Conservation (phyloP, 2,888 invertebrate species). For the Neoitamus cyanurus region DNA sequence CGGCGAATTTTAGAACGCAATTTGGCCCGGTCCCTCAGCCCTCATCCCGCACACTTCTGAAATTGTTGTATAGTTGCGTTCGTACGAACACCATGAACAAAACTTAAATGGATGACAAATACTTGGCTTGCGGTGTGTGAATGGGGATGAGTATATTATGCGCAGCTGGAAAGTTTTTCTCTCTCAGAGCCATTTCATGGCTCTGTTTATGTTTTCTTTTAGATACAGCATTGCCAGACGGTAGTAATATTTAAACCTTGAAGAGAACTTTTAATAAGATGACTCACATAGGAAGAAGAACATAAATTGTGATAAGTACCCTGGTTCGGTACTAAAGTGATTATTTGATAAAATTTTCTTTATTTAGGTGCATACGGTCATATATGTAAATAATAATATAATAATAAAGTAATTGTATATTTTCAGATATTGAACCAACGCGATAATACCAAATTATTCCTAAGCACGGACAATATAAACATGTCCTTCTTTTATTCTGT, state of each 20-base stretch:
- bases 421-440: no score
- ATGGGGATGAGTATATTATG: neutral
- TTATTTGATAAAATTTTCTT: no score
- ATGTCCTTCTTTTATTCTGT: no score
- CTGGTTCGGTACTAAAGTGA: no score
- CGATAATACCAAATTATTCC: no score
- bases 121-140: neutral
- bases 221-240: neutral
- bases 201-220: neutral
- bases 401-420: no score
- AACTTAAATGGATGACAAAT: neutral
- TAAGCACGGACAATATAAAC: no score
- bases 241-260: neutral
- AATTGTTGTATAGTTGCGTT: neutral
- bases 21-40: neutral
- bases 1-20: neutral
- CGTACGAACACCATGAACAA: neutral
- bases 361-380: no score
- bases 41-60: neutral
- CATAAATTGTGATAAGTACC: no score
- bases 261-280: neutral
- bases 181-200: neutral
- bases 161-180: constrained; percentile 1
- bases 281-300: neutral
- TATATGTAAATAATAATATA: no score